These are phyloP conservation scores for Mythimna ferrago DNA, from an alignment of 2,888 invertebrate species.

Conservation along the genomic window DNA sequence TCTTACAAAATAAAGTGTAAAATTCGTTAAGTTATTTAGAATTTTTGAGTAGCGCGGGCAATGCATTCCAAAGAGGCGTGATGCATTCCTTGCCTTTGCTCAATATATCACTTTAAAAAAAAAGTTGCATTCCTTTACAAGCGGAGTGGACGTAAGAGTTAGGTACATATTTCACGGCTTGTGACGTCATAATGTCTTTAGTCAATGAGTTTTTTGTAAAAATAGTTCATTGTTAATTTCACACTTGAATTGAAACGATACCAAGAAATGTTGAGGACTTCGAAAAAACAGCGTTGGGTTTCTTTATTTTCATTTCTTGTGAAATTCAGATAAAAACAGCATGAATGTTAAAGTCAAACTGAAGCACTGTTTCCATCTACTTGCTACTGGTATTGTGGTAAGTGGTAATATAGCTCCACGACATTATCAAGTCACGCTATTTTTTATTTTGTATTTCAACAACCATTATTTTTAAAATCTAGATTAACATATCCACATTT, in stretches of 20 bases:
- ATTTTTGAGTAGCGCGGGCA: conserved; percentile 51
- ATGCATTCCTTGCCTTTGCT: conserved; percentile 55
- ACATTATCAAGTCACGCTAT: not conserved
- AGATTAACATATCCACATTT: conserved; percentile 21
- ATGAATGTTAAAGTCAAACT: not conserved
- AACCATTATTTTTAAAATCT: conserved; percentile 16
- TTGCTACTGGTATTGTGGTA: not conserved
- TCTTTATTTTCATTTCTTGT: conserved; percentile 19
- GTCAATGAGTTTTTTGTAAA: conserved; percentile 50
- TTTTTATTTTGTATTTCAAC: not conserved
- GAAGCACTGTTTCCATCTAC: not conserved
- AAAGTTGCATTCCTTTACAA: conserved; percentile 65
- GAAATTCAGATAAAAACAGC: not conserved
- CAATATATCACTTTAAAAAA: conserved; percentile 60
- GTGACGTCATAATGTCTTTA: conserved; percentile 48
- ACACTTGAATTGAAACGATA: conserved; percentile 42
- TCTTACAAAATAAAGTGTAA: conserved; percentile 14
- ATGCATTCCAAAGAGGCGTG: conserved; percentile 63
- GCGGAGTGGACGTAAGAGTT: conserved; percentile 55
- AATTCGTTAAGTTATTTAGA: conserved; percentile 29
- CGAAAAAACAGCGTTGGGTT: conserved; percentile 17
- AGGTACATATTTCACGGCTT: conserved; percentile 61
- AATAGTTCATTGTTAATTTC: conserved; percentile 44
- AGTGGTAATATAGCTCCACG: no score
- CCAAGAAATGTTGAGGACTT: conserved; percentile 20